phyloP scores from a whole-genome alignment of 2,113 vertebrate genomes.

The Archocentrus centrarchus region DNA sequence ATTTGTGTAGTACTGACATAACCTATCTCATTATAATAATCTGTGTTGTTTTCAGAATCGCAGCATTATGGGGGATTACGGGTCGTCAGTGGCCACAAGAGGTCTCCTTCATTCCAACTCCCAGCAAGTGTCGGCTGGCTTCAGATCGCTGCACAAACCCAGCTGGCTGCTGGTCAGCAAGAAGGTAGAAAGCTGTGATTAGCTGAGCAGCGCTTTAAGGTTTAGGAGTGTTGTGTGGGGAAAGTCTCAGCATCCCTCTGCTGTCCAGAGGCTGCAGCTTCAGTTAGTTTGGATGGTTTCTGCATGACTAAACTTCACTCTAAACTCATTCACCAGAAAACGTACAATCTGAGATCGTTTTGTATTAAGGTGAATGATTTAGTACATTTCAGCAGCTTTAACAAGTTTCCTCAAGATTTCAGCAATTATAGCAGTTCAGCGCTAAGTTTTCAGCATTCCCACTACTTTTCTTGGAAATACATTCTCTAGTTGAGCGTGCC shows the following conservation, averaged over 20 bases:
- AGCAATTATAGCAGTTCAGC: too few species aligned
- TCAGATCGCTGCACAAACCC: slow-evolving; percentile 94
- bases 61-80: slow-evolving; percentile 84
- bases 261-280: too few species aligned
- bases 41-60: slow-evolving; percentile 76
- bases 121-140: slow-evolving; percentile 85
- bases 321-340: background rate
- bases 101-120: slow-evolving; percentile 93
- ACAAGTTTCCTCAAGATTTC: too few species aligned
- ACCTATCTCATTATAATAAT: background rate
- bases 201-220: too few species aligned
- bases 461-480: too few species aligned
- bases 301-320: background rate
- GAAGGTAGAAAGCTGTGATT: slow-evolving; percentile 81
- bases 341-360: background rate
- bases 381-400: too few species aligned
- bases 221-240: too few species aligned
- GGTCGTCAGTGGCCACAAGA: slow-evolving; percentile 88
- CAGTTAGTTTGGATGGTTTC: background rate
- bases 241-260: too few species aligned
- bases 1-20: background rate
- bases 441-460: too few species aligned
- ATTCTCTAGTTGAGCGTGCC: too few species aligned
- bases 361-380: too few species aligned
- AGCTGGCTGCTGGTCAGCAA: slow-evolving; percentile 91